Evolutionary conservation across 1,140 invertebrate genomes (phyloP), one percentile per base, ranked within the genome.

Genomic region (Rhyzopertha dominica): DNA sequence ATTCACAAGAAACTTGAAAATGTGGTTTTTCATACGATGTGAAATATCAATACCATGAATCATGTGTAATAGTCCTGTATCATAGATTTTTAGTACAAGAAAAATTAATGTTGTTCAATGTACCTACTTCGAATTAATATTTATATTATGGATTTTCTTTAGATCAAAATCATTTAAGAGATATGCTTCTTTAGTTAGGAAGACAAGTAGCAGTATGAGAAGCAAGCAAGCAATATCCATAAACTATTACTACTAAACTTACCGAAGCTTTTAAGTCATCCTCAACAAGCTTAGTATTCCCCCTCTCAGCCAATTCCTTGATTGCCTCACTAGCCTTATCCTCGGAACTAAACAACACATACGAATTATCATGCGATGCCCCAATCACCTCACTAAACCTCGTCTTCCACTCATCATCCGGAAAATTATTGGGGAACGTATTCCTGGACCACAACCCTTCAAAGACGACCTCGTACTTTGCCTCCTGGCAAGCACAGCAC

Each of bases 371-470:
- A 66, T 99, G 96, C 0, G 90, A 93, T 4, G 95, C 95, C 0
- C 96, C 97, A 40, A 99, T 94, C 4, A 99, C 85, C 62, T 99
- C 95, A 18, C 92, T 94, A 70, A 98, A 98, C 62, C 93, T 82
- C 0, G 94, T 90, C 9, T 83, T 71, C 74, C 85, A 91, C 16
- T 79, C 76, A 63, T 89, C 87, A 2, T 78, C 78, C 0, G 96
- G 95, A 65, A 93, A 98, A 63, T 95, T 90, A 66, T 94, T 95
- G 0, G 96, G 95, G 70, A 99, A 97, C 0, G 93, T 98, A 57
- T 98, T 89, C 16, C 90, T 77, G 0, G 94, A 96, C 97, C 96
- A 99, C 3, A 95, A 76, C 1, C 96, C 95, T 72, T 98, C 86
- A 65, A 99, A 98, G 10, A 85, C 90, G 1, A 92, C 76, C 70